Evolutionary conservation across 2,888 invertebrate species (phyloP).

Genomic region (Papilio demoleus): DNA sequence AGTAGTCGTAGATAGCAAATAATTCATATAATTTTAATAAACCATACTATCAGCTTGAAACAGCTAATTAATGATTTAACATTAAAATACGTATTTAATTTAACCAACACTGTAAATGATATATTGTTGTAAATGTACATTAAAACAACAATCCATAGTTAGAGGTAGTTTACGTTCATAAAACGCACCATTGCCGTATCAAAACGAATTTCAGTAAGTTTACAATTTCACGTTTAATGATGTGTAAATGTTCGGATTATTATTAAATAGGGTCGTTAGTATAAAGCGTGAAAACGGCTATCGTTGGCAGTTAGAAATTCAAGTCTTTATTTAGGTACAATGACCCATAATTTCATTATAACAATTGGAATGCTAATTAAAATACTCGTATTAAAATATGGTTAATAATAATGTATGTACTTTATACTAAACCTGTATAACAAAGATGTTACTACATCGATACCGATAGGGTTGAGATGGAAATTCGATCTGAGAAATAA

Average conservation of each 20-base stretch:
- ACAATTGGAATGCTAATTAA: neutral
- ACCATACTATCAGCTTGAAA: too few relatives aligned
- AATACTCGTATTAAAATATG: too few relatives aligned
- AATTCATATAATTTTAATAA: too few relatives aligned
- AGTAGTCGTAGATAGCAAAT: too few relatives aligned
- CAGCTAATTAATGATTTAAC: neutral
- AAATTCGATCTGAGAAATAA: too few relatives aligned
- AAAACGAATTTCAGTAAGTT: conserved; percentile 31
- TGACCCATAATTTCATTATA: neutral
- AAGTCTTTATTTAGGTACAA: neutral
- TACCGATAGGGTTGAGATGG: too few relatives aligned
- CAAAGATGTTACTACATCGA: too few relatives aligned
- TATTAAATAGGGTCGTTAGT: conserved; percentile 52
- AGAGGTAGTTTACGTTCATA: conserved; percentile 14
- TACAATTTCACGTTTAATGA: conserved; percentile 56
- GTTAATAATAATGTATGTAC: too few relatives aligned
- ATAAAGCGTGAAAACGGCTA: conserved; percentile 8
- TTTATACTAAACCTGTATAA: too few relatives aligned
- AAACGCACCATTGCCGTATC: conserved; percentile 27
- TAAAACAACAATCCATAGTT: neutral
- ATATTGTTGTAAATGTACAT: neutral
- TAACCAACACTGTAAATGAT: neutral
- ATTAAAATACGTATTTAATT: conserved; percentile 4
- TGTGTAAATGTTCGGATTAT: conserved; percentile 60
- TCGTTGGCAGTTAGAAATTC: neutral